A percentile compares a stretch with the other conserved stretches of the same genome.
These are phyloP conservation scores for Drosophila cardini DNA, from an alignment of 1,140 invertebrate genomes.

Conservation along the genomic window DNA sequence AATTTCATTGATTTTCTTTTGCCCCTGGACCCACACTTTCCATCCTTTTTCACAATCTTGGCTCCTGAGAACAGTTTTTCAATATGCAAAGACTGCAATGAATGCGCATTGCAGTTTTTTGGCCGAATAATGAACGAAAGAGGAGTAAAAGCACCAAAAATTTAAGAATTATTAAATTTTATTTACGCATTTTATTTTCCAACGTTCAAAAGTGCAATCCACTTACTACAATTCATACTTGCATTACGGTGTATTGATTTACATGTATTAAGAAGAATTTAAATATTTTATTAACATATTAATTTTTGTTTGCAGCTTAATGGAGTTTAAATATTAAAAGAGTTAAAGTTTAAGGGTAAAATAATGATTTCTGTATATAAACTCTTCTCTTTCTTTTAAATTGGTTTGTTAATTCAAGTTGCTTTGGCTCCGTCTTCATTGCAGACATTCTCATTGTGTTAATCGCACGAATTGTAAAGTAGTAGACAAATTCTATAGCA, in stretches of 20 bases:
- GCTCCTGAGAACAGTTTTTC: slow-evolving; percentile 59
- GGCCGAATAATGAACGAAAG: slow-evolving; percentile 62
- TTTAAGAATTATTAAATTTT: slow-evolving; percentile 2
- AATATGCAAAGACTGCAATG: too few relatives aligned
- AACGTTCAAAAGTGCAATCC: too few relatives aligned
- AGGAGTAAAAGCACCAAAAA: slow-evolving; percentile 4
- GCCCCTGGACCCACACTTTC: slow-evolving; percentile 27
- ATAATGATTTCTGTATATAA: background rate
- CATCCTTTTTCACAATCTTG: slow-evolving; percentile 44
- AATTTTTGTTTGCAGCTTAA: too few relatives aligned
- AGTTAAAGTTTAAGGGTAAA: too few relatives aligned
- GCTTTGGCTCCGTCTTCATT: background rate
- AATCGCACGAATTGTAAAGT: slow-evolving; percentile 73
- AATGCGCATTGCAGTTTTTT: slow-evolving; percentile 71
- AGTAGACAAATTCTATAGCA: slow-evolving; percentile 85
- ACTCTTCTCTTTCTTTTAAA: background rate
- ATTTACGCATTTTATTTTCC: background rate
- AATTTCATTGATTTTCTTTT: slow-evolving; percentile 67
- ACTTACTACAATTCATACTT: too few relatives aligned
- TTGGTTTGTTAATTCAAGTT: background rate
- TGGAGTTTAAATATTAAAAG: too few relatives aligned
- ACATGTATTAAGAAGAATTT: background rate
- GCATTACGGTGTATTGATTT: too few relatives aligned
- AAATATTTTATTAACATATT: slow-evolving; percentile 1
- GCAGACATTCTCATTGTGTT: slow-evolving; percentile 35